Conservation (phyloP, 2,797 vertebrate species). For the Phoebastria nigripes region DNA sequence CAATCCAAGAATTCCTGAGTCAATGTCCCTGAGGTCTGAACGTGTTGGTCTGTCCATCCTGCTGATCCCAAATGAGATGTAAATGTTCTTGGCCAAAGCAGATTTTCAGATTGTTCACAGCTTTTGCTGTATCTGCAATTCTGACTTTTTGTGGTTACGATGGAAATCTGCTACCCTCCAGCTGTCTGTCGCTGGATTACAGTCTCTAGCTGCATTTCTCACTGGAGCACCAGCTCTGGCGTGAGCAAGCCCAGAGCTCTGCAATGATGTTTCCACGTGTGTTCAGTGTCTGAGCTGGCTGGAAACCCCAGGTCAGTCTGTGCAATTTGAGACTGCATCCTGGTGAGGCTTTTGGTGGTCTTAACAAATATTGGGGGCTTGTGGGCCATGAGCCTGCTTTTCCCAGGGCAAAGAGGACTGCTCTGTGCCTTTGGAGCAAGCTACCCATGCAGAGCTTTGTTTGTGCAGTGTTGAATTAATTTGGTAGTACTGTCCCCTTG, state of each 20-base stretch:
- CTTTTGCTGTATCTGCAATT: slow-evolving; percentile 4
- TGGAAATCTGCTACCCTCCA: slow-evolving; percentile 63
- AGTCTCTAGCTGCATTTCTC: background rate
- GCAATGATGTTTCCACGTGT: accelerated
- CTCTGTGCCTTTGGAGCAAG: background rate
- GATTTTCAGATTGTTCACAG: background rate
- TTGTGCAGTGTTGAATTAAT: background rate
- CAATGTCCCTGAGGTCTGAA: background rate
- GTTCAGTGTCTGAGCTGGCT: background rate
- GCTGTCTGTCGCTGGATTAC: slow-evolving; percentile 42
- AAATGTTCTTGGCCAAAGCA: background rate
- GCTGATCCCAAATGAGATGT: background rate
- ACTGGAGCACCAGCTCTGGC: background rate
- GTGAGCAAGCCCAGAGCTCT: background rate
- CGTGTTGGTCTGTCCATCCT: background rate
- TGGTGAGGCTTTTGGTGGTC: background rate
- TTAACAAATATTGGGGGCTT: accelerated
- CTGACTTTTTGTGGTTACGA: accelerated
- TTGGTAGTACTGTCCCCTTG: background rate
- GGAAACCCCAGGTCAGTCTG: background rate
- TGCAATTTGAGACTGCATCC: background rate
- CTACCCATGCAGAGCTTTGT: background rate
- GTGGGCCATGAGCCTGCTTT: background rate
- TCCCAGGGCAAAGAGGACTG: background rate
- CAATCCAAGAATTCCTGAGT: background rate